A percentile compares a stretch with the other conserved stretches of the same genome.
Evolutionary conservation across 2,797 vertebrate species (phyloP).

Genomic region (Epinephelus malabaricus): DNA sequence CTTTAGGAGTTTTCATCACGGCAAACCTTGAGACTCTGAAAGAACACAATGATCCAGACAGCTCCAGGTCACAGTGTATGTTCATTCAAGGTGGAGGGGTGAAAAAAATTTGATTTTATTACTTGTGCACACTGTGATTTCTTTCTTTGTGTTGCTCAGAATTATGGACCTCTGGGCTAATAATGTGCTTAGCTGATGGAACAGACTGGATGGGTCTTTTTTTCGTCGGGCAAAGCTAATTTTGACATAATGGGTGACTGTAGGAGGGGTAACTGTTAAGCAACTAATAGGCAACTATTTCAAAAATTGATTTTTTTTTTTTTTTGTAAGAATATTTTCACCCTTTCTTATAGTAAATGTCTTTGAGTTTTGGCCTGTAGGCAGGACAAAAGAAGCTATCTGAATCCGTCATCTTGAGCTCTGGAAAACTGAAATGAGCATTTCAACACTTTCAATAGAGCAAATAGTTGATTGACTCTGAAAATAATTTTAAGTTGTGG

Average conservation of each 20-base stretch:
- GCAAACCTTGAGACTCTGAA: constrained; percentile 49
- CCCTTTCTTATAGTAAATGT: neutral
- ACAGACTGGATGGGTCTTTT: neutral
- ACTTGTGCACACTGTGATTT: constrained; percentile 18
- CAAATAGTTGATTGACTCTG: neutral
- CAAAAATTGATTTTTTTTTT: too few species aligned
- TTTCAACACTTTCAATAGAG: neutral
- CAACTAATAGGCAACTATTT: neutral
- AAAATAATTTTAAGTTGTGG: neutral
- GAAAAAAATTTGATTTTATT: neutral
- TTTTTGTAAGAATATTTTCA: too few species aligned
- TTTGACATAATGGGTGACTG: constrained; percentile 11
- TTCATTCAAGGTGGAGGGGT: constrained; percentile 1
- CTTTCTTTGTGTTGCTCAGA: constrained; percentile 31
- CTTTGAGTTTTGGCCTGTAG: neutral
- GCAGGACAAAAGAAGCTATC: neutral
- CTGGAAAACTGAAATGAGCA: neutral
- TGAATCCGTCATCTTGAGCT: neutral
- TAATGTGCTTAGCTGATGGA: constrained; percentile 5
- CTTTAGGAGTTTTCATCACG: constrained; percentile 42
- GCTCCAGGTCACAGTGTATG: constrained; percentile 37
- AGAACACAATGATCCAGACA: constrained; percentile 36
- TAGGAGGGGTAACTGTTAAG: neutral
- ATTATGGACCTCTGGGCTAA: constrained; percentile 12
- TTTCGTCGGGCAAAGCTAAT: neutral